Evolutionary conservation across 2,797 vertebrate genomes (phyloP).

Genomic region (Channallabes apus): DNA sequence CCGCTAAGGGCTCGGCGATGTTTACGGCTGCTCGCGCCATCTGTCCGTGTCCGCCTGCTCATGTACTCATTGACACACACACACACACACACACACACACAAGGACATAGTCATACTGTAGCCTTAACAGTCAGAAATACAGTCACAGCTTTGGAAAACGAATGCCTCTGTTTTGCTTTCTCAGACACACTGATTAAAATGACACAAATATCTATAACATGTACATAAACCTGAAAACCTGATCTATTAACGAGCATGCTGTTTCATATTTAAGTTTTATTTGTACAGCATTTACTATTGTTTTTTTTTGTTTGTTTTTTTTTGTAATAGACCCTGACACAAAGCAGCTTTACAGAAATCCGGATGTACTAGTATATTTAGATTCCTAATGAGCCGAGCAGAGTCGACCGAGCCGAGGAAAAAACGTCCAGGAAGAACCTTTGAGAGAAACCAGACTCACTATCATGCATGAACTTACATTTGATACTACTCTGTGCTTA

Average conservation of each 20-base stretch:
- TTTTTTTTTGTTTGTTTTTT: not conserved
- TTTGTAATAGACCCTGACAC: not conserved
- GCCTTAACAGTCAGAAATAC: conserved; percentile 11
- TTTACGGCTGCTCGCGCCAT: conserved; percentile 57
- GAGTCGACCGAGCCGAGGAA: not conserved
- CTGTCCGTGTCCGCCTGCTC: conserved; percentile 49
- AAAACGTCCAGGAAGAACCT: not conserved
- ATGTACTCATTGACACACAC: conserved; percentile 21
- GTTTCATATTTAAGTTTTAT: not conserved
- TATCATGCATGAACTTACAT: not conserved
- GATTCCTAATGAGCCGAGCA: not conserved
- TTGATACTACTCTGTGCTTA: not conserved
- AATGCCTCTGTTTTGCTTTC: not conserved
- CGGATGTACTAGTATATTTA: not conserved
- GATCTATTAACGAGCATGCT: not conserved
- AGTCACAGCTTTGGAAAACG: conserved; percentile 6
- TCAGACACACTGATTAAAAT: not conserved
- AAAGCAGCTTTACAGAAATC: not conserved
- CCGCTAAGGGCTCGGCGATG: conserved; percentile 47
- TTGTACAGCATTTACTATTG: not conserved
- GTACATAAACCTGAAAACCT: not conserved
- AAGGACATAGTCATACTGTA: not conserved
- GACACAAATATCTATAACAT: not conserved
- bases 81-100: not conserved
- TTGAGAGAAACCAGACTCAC: not conserved